Percentiles rank a stretch among this genome's conserved stretches.
Evolutionary conservation across 2,113 vertebrate species (phyloP).

Genomic region (Bos indicus): DNA sequence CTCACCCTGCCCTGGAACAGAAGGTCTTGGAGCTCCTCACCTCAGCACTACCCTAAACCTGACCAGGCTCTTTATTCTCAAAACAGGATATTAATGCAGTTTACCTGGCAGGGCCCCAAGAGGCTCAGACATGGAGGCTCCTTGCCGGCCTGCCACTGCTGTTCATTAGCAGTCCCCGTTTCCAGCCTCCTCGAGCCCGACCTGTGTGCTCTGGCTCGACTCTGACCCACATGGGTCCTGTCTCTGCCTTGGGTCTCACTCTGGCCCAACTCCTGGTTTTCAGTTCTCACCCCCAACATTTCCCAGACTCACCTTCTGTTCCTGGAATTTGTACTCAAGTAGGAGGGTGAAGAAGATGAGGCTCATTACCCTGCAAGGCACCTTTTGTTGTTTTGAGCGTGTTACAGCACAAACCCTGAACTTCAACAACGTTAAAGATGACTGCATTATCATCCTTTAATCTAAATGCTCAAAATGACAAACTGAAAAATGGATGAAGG

Average conservation of each 20-base stretch:
- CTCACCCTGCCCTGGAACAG: not conserved
- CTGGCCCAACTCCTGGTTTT: not conserved
- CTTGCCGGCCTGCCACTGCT: not conserved
- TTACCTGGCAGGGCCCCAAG: not conserved
- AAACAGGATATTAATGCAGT: not conserved
- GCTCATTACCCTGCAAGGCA: not conserved
- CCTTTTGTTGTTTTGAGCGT: not conserved
- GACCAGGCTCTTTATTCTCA: not conserved
- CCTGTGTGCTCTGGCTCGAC: rapidly evolving
- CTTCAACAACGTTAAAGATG: not conserved
- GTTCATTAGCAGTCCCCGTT: not conserved
- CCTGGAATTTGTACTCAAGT: not conserved
- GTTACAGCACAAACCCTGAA: not conserved
- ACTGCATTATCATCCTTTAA: not conserved
- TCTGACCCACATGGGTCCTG: not conserved
- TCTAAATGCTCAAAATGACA: not conserved
- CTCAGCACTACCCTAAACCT: not conserved
- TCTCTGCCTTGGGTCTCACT: not conserved
- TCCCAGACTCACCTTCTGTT: not conserved
- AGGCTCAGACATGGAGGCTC: not conserved
- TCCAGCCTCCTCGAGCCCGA: not conserved
- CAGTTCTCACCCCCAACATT: not conserved
- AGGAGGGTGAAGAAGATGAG: not conserved
- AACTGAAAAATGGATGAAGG: not conserved
- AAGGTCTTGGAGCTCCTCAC: not conserved